Base-by-base conservation (phyloP, 2,113 vertebrate species). In the Narcine bancroftii region DNA sequence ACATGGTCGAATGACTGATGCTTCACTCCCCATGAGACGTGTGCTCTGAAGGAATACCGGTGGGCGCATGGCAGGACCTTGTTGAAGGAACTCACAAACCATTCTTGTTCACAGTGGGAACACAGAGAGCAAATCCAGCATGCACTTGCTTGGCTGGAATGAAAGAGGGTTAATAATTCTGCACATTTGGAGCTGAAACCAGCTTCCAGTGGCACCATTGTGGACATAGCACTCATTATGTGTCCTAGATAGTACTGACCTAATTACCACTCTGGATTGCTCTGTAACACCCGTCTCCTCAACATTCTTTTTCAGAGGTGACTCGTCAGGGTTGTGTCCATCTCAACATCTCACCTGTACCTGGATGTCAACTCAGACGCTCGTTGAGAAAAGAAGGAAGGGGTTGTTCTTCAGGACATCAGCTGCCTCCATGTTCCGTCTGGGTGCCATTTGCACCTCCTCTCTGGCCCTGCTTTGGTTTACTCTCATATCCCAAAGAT, bases 61-160 rank as follows among this genome's bases (percentile, higher is more conserved):
- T 29, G 29, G 36, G 42, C 39, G 69, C 87, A 69, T 66, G 69
- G 21, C 26, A 11, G 10, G 24, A 66, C 60, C 87, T 66, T 65
- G 24, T 89, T 89, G 39, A 69, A 91, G 60, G 29, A 89, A 91
- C 39, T 91, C 65, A 11, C 60, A 69, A 69, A 39, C 10, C 63
- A 47, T 91, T 71, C 42, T 42, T 91, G 89, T 91, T 45, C 89
- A 71, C 63, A 91, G 19, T 91, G 42, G 63, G 89, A 91, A 29
- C 39, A 65, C 45, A 42, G 63, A 71, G 45, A 45, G 89, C 45
- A 91, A 91, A 91, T 91, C 33, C 66, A 91, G 39, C 24, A 21
- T 21, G 24, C 42, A 10, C 65, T 36, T 60, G 7, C 60, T 3
- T 6, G 36, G 17, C n/a, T n/a, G n/a, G 17, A 63, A 15, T 69